Percentiles rank a stretch among this genome's conserved stretches.
Conservation (phyloP, 2,113 vertebrate genomes). For the Platichthys stellatus region DNA sequence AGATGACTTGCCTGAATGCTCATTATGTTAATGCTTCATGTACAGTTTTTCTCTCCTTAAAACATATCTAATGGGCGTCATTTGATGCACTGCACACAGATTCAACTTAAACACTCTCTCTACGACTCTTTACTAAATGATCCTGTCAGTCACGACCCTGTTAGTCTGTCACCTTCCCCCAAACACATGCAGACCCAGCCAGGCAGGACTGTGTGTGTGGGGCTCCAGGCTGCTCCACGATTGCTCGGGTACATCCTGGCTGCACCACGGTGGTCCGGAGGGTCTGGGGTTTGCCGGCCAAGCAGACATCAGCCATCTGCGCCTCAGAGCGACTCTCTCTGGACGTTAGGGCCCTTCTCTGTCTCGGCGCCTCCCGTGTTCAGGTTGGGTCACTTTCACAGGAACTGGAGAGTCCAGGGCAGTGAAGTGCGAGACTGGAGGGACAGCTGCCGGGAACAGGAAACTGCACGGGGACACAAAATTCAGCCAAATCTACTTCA, state of each 20-base stretch:
- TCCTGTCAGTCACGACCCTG: not conserved
- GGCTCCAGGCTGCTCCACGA: conserved; percentile 10
- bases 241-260: conserved; percentile 10
- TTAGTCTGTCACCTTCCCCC: conserved; percentile 2
- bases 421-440: conserved; percentile 18
- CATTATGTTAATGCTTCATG: conserved; percentile 68
- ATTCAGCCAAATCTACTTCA: conserved; percentile 30
- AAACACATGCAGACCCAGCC: not conserved
- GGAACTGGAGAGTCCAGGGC: conserved; percentile 17
- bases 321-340: conserved; percentile 26
- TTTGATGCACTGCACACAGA: conserved; percentile 29
- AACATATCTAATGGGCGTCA: conserved; percentile 34
- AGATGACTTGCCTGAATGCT: conserved; percentile 59
- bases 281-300: conserved; percentile 36
- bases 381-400: conserved; percentile 39
- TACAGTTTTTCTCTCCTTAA: conserved; percentile 43
- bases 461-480: conserved; percentile 1
- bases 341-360: conserved; percentile 12
- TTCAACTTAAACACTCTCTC: conserved; percentile 22
- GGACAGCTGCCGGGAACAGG: conserved; percentile 29
- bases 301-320: conserved; percentile 44
- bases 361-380: conserved; percentile 33
- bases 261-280: conserved; percentile 19
- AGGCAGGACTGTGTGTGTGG: conserved; percentile 8
- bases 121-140: conserved; percentile 13